Evolutionary conservation across 2,113 vertebrate genomes (phyloP).

Genomic region (Trogon surrucura): DNA sequence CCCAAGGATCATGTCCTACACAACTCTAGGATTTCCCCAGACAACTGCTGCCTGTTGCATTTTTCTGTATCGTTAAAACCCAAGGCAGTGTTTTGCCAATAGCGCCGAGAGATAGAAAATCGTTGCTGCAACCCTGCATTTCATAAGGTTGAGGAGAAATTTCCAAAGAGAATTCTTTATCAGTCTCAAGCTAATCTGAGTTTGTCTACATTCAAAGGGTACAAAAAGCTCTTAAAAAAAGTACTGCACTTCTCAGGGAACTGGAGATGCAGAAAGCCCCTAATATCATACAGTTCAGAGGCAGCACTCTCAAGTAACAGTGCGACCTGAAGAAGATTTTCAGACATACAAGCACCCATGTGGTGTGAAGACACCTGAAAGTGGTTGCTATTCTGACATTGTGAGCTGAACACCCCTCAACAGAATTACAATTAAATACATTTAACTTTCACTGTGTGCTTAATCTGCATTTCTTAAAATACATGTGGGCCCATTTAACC

Average conservation of each 20-base stretch:
- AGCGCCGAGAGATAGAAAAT: neutral
- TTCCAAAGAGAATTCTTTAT: neutral
- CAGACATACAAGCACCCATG: neutral
- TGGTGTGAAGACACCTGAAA: neutral
- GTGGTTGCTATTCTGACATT: neutral
- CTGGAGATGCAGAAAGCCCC: neutral
- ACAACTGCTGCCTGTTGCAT: constrained; percentile 2
- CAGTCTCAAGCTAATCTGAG: neutral
- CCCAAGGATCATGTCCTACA: neutral
- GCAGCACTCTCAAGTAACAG: neutral
- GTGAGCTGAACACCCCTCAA: neutral
- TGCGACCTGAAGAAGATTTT: neutral
- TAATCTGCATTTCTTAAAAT: neutral
- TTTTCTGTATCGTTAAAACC: constrained; percentile 37
- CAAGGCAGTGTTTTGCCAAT: neutral
- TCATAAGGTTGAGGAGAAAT: neutral
- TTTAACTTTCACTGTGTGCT: neutral
- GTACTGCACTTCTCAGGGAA: neutral
- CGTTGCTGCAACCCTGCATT: neutral
- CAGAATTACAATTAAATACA: neutral
- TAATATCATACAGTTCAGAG: neutral
- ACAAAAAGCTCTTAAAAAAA: neutral
- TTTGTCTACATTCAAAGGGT: neutral
- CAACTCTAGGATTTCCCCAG: neutral
- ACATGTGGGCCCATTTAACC: neutral